Evolutionary conservation across 2,113 vertebrate genomes (phyloP), one percentile per base, ranked within the genome.

Genomic region (Neolamprologus modestus): DNA sequence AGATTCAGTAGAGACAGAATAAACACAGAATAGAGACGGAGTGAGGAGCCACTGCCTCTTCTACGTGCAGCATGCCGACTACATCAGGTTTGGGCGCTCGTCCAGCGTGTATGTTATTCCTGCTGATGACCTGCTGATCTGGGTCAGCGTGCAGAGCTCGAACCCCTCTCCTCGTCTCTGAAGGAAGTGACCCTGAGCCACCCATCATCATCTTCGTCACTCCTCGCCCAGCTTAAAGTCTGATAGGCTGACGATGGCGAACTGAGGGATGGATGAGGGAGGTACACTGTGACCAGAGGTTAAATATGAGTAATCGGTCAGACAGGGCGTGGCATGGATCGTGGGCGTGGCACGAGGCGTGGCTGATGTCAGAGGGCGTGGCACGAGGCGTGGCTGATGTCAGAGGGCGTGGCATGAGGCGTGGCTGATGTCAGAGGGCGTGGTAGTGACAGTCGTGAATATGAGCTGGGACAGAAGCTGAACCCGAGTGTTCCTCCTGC

Each of bases 371-470:
- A 3, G 40, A 42, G 40, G 40, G 40, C 3, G 37, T 37, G 2
- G 0, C 28, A 24, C 24, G 24, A 28, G 26, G 37, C 10, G 42
- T 45, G 13, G 3, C 13, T 14, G 3, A 1, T 7, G 14, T 4
- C 45, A 1, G 13, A 4, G 14, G 45, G 13, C 6, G 45, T 45
- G 13, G 1, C 2, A 37, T 1, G 35, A 0, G 42, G 13, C 3
- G 45, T 50, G 42, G 42, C 1, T 13, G 47, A 1, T 17, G 47
- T 4, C 16, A 4, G 45, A 19, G 50, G 57, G 26, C 26, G 8
- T 31, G 53, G 2, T 1, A 3, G 53, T 12, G 52, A 6, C 9
- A 0, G 21, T 37, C 0, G 6, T 37, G 33, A 66, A n/a, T 3
- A 12, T n/a, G 61, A 66, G 2, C 28, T 19, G 57, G 9, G 16